Conservation (phyloP, 1,140 invertebrate genomes). For the Tyrophagus putrescentiae region DNA sequence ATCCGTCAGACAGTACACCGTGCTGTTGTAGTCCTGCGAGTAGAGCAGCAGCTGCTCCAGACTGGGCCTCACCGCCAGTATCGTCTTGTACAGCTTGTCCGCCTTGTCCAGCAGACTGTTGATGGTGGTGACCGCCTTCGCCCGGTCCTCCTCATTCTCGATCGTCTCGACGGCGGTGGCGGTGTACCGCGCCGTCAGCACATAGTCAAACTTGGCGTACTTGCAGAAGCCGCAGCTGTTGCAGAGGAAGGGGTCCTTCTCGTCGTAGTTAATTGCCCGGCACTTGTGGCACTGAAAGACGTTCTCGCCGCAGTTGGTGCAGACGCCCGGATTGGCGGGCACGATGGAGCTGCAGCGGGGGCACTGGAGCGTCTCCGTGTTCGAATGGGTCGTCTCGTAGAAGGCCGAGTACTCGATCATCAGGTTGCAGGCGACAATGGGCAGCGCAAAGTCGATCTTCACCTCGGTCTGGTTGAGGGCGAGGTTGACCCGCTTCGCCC, state of each 20-base stretch:
- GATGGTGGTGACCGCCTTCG: slow-evolving; percentile 79
- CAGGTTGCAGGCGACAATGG: slow-evolving; percentile 92
- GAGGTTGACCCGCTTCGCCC: slow-evolving; percentile 75
- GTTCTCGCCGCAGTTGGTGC: slow-evolving; percentile 93
- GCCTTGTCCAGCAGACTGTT: slow-evolving; percentile 81
- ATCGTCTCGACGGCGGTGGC: slow-evolving; percentile 84
- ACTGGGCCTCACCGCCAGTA: slow-evolving; percentile 68
- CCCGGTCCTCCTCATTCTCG: slow-evolving; percentile 88
- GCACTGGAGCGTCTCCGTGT: slow-evolving; percentile 82
- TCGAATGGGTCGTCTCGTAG: slow-evolving; percentile 67
- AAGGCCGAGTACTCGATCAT: slow-evolving; percentile 98
- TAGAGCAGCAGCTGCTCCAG: slow-evolving; percentile 64
- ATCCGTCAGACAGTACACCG: slow-evolving; percentile 42
- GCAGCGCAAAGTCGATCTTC: slow-evolving; percentile 86
- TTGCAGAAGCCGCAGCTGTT: slow-evolving; percentile 98
- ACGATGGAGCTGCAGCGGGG: slow-evolving; percentile 89
- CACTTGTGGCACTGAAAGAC: slow-evolving; percentile 71
- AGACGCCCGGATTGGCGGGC: slow-evolving; percentile 89
- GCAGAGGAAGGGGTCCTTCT: slow-evolving; percentile 95
- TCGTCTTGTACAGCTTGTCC: slow-evolving; percentile 77
- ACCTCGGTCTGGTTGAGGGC: slow-evolving; percentile 83
- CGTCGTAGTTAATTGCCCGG: slow-evolving; percentile 93
- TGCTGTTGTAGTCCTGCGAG: slow-evolving; percentile 62
- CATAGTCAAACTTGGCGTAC: slow-evolving; percentile 96
- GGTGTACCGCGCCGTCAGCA: slow-evolving; percentile 69